phyloP scores from a whole-genome alignment of 2,888 invertebrate species.

The Tridacna crocea region DNA sequence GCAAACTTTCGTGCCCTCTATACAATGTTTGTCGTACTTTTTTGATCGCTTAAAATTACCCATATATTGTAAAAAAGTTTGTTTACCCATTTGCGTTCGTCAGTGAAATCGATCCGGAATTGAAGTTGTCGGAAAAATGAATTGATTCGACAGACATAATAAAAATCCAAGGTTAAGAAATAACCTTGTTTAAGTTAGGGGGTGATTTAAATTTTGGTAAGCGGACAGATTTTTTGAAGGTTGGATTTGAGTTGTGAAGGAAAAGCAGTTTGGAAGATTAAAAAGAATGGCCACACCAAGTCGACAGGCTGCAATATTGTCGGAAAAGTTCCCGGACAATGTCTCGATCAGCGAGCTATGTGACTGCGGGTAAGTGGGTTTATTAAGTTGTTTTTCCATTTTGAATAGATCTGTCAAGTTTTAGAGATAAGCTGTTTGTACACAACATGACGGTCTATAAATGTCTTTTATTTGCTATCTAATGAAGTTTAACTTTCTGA shows the following conservation, averaged over 20 bases:
- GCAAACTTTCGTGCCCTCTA: constrained; percentile 50
- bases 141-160: constrained; percentile 3
- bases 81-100: constrained; percentile 18
- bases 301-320: constrained; percentile 63
- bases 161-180: background rate
- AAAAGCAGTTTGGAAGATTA: background rate
- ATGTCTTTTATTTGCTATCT: no score
- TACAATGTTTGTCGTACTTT: constrained; percentile 50
- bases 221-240: background rate
- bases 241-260: constrained; percentile 11
- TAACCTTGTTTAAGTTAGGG: background rate
- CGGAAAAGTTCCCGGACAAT: constrained; percentile 77
- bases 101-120: constrained; percentile 16
- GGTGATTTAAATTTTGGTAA: background rate
- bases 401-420: no score
- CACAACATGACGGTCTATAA: background rate
- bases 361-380: constrained; percentile 76
- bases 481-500: no score
- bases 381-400: background rate
- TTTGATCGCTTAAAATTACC: constrained; percentile 51
- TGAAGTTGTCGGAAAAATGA: constrained; percentile 7
- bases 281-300: constrained; percentile 52
- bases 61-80: constrained; percentile 39
- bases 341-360: constrained; percentile 76
- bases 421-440: no score